Percentiles rank a stretch among this genome's conserved stretches.
These are phyloP conservation scores for Macroglossus sobrinus DNA, from an alignment of 2,113 vertebrate species.

Conservation along the genomic window DNA sequence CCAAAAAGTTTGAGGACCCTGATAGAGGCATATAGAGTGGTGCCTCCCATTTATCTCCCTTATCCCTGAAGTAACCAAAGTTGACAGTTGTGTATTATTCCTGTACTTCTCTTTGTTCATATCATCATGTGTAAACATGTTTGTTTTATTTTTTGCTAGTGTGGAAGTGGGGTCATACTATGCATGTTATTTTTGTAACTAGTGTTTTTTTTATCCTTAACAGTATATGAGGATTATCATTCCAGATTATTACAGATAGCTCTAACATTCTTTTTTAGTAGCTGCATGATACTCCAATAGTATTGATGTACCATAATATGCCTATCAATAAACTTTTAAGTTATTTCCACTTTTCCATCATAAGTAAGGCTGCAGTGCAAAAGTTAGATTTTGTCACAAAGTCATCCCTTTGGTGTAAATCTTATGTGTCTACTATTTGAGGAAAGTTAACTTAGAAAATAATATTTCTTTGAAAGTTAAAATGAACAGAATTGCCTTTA, in stretches of 20 bases:
- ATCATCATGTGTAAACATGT: not conserved
- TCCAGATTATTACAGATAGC: not conserved
- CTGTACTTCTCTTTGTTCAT: not conserved
- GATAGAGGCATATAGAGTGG: not conserved
- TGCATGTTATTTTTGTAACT: not conserved
- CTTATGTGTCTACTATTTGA: not conserved
- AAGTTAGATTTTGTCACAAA: not conserved
- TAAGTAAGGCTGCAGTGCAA: not conserved
- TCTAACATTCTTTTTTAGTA: conserved; percentile 7
- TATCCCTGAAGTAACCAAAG: not conserved
- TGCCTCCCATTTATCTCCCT: not conserved
- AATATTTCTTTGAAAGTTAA: conserved; percentile 5
- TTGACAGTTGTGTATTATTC: not conserved
- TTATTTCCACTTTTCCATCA: not conserved
- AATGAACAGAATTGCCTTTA: conserved; percentile 25
- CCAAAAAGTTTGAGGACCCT: too few species aligned
- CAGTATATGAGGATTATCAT: not conserved
- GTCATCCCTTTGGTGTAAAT: not conserved
- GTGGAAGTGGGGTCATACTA: not conserved
- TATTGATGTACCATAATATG: not conserved
- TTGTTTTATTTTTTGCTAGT: not conserved
- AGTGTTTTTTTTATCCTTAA: not conserved
- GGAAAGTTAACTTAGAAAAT: conserved; percentile 43
- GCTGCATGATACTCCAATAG: not conserved
- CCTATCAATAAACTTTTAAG: not conserved